Conservation (phyloP, 2,888 invertebrate genomes). For the Pseudococcus jackbeardsleyi region DNA sequence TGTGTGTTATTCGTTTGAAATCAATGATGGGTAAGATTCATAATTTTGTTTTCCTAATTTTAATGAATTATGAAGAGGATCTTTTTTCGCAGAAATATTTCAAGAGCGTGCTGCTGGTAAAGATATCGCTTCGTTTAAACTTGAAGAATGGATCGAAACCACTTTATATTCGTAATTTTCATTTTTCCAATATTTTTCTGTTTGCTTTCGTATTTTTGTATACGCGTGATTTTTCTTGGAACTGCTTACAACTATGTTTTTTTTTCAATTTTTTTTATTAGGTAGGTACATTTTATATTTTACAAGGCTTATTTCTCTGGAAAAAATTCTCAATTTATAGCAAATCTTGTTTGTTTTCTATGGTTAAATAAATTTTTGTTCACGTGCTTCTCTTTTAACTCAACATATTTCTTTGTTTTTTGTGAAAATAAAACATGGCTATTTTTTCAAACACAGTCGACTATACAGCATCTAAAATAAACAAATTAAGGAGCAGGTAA, state of each 20-base stretch:
- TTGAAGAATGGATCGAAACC: conserved; percentile 93
- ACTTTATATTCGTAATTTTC: conserved; percentile 83
- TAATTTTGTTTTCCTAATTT: not conserved
- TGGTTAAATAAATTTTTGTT: conserved; percentile 49
- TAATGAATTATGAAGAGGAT: not conserved
- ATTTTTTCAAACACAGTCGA: too few species aligned
- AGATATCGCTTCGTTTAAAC: conserved; percentile 84
- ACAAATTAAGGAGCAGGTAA: not conserved
- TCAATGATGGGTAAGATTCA: conserved; percentile 88
- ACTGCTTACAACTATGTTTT: conserved; percentile 29
- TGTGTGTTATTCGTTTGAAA: conserved; percentile 93
- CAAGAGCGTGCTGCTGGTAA: conserved; percentile 80
- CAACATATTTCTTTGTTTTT: not conserved
- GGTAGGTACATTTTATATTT: conserved; percentile 36
- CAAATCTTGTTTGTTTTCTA: conserved; percentile 44
- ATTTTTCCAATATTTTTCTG: not conserved
- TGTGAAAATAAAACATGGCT: too few species aligned
- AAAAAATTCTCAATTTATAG: not conserved
- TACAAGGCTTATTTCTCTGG: not conserved
- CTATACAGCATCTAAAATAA: not conserved
- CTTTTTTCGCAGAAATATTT: conserved; percentile 80
- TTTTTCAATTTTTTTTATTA: conserved; percentile 63
- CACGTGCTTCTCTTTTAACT: not conserved
- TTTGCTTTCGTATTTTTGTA: conserved; percentile 1
- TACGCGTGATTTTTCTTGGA: not conserved